Percentiles rank a stretch among this genome's conserved stretches.
Evolutionary conservation across 2,113 vertebrate species (phyloP).

Genomic region (Triplophysa siluroides): DNA sequence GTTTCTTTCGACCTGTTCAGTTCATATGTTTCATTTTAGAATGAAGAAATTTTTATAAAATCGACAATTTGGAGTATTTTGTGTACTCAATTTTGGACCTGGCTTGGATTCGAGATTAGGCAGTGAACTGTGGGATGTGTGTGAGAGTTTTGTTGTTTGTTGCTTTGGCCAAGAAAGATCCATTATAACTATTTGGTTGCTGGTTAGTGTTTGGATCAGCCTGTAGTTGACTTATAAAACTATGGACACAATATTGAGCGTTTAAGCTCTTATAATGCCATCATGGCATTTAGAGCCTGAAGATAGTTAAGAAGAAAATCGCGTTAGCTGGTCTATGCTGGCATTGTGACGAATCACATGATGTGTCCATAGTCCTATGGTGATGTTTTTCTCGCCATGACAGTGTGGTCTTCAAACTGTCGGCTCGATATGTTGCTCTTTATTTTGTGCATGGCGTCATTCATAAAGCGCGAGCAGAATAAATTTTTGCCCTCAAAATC

Average conservation of each 20-base stretch:
- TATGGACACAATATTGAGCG: not conserved
- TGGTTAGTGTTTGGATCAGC: not conserved
- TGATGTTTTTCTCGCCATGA: not conserved
- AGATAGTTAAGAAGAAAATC: not conserved
- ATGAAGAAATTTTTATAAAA: not conserved
- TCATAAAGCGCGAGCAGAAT: not conserved
- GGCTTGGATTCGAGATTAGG: not conserved
- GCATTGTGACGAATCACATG: not conserved
- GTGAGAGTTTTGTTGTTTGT: not conserved
- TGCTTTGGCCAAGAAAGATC: not conserved
- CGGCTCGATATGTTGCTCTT: not conserved
- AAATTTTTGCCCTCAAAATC: not conserved
- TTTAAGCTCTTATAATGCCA: not conserved
- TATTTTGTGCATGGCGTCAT: not conserved
- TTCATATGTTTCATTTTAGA: conserved; percentile 13
- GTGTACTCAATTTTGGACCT: not conserved
- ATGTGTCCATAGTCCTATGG: not conserved
- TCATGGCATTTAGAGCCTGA: not conserved
- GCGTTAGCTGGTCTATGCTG: not conserved
- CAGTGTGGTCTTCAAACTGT: not conserved
- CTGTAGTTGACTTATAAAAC: not conserved
- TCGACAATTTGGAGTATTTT: not conserved
- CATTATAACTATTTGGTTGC: too few species aligned
- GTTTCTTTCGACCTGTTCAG: not conserved
- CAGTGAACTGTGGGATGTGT: not conserved